These are phyloP conservation scores for Microcebus griseorufus DNA, from an alignment of 2,113 vertebrate species.

Conservation along the genomic window DNA sequence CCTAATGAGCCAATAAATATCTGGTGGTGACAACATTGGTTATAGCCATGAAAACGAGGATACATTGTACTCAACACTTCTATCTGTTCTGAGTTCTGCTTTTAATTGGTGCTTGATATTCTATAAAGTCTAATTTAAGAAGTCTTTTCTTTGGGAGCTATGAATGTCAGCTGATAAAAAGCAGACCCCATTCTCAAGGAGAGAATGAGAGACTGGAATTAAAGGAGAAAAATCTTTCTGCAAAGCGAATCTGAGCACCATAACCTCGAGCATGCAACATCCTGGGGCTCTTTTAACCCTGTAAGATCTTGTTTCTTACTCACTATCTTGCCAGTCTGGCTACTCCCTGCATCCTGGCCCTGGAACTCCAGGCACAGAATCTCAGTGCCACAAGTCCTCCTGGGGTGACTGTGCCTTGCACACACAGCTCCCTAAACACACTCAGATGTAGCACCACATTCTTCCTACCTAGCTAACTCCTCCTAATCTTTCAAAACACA, in stretches of 20 bases:
- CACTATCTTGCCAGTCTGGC: background rate
- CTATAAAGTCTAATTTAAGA: conserved; percentile 9
- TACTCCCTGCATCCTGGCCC: background rate
- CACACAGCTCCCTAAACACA: background rate
- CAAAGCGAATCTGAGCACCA: background rate
- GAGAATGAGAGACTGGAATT: background rate
- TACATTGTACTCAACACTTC: background rate
- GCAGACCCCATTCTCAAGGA: background rate
- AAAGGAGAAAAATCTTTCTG: conserved; percentile 6
- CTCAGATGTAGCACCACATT: background rate
- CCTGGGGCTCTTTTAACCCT: rapidly evolving
- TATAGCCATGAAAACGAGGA: background rate
- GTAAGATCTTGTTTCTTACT: background rate
- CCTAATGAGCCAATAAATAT: background rate
- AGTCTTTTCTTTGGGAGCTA: background rate
- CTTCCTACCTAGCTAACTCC: background rate
- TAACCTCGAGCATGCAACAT: background rate
- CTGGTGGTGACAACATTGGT: background rate
- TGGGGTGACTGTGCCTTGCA: background rate
- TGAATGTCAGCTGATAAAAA: background rate
- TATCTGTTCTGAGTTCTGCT: background rate
- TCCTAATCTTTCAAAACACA: background rate
- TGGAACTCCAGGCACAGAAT: background rate
- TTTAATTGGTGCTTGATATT: background rate
- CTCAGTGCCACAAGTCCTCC: background rate